These are phyloP conservation scores for Chaetodon trifasciatus DNA, from an alignment of 2,797 vertebrate genomes.

Conservation along the genomic window DNA sequence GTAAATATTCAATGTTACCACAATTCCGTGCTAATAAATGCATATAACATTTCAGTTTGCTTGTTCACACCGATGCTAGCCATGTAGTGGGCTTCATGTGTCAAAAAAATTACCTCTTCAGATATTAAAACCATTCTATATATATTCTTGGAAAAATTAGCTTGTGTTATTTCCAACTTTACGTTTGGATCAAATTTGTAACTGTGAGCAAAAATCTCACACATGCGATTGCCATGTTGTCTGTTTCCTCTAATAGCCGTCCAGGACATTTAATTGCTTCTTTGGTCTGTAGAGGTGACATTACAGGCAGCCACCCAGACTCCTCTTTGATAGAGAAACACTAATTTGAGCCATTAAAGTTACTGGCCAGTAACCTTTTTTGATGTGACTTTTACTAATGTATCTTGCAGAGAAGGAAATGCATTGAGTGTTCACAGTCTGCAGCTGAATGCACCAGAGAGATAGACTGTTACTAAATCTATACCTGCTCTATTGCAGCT, in stretches of 20 bases:
- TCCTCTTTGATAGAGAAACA: constrained; percentile 14
- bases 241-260: constrained; percentile 21
- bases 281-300: background rate
- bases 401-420: constrained; percentile 16
- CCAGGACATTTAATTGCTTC: background rate
- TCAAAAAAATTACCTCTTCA: background rate
- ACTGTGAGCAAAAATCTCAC: constrained; percentile 12
- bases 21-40: background rate
- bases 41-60: background rate
- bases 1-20: constrained; percentile 1
- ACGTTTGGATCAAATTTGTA: constrained; percentile 10
- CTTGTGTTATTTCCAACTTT: constrained; percentile 13
- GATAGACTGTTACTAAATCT: background rate
- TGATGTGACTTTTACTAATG: constrained; percentile 45
- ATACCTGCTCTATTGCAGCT: background rate
- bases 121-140: background rate
- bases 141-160: background rate
- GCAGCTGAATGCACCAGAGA: background rate
- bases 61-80: background rate
- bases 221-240: background rate
- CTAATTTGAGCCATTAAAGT: constrained; percentile 47
- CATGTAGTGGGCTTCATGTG: constrained; percentile 7
- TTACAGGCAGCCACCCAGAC: constrained; percentile 5
- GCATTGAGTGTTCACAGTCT: background rate
- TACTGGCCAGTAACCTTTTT: constrained; percentile 45